These are phyloP conservation scores for Porites australiensis DNA, from an alignment of 64 coral and sea anemone species.

Conservation along the genomic window DNA sequence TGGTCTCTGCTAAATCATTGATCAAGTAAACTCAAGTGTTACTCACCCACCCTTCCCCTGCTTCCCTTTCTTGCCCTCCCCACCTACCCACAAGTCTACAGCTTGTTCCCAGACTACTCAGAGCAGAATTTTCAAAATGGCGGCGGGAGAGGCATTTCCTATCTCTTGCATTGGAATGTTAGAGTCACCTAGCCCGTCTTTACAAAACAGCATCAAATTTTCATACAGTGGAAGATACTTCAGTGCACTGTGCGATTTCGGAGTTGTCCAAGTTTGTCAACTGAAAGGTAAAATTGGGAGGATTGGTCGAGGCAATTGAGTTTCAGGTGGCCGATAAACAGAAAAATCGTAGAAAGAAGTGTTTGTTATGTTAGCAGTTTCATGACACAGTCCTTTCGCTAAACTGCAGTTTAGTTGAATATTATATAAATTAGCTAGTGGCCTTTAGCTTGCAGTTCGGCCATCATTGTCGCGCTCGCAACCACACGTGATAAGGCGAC, in stretches of 20 bases:
- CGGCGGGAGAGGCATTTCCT: slow-evolving; percentile 28
- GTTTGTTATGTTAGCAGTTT: too few species aligned
- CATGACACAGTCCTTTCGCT: too few species aligned
- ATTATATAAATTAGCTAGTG: too few species aligned
- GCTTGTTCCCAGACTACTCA: neutral
- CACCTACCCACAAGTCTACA: neutral
- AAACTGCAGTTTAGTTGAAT: too few species aligned
- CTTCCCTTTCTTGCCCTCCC: neutral
- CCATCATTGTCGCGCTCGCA: too few species aligned
- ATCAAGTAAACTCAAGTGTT: too few species aligned
- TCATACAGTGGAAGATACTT: slow-evolving; percentile 75
- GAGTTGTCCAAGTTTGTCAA: slow-evolving; percentile 47
- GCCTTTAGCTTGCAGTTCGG: too few species aligned
- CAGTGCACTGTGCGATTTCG: slow-evolving; percentile 89
- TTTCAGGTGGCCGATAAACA: too few species aligned
- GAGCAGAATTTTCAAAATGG: slow-evolving; percentile 80
- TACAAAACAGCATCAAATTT: slow-evolving; percentile 84
- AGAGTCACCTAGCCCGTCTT: slow-evolving; percentile 51
- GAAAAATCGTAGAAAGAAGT: too few species aligned
- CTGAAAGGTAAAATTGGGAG: slow-evolving; percentile 21
- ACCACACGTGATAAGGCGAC: too few species aligned
- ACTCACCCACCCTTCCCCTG: neutral
- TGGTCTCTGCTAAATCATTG: too few species aligned
- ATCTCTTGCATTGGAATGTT: slow-evolving; percentile 26
- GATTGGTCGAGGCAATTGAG: too few species aligned